Evolutionary conservation across 1,140 invertebrate genomes (phyloP), one percentile per base, ranked within the genome.

Genomic region (Lepidurus packardi): DNA sequence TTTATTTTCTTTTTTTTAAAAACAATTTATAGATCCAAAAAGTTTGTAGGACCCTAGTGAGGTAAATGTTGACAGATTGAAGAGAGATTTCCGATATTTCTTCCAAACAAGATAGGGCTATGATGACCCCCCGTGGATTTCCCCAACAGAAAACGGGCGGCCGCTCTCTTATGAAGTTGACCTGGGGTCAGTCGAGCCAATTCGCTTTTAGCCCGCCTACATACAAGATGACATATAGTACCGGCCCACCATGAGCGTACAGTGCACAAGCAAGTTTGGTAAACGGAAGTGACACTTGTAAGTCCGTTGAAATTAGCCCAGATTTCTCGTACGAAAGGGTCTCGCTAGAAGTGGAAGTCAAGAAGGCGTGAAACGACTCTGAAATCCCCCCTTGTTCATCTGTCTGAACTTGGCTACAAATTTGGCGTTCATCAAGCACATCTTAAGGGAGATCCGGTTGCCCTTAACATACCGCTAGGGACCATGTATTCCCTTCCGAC

Each of bases 301-400:
- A 65, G 5, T n/a, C 53, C 53, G 34, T 34, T 34, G 34, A 34
- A 34, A 34, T 65, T 21, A 13, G 21, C 53, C 21, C 21, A 7
- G 53, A 21, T 65, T 9, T 65, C 16, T 65, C 53, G 16, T 13
- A 65, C 16, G 16, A 13, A 13, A 65, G 13, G 53, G 16, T n/a
- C 53, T 65, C 21, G 53, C 8, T 65, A 21, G 53, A 65, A 47
- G 21, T 65, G 53, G 53, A 65, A 65, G 53, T 65, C 53, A 65
- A 16, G 21, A 65, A 65, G 53, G 53, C 53, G 53, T 65, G 53
- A 65, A 65, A 65, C 53, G 53, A 65, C 53, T 65, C 21, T 13
- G 53, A 16, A 16, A 21, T 65, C 53, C 21, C 21, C 53, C 53
- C 16, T 21, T 65, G 16, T 9, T 65, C 53, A 21, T 65, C 53